Evolutionary conservation across 2,113 vertebrate species (phyloP).

Genomic region (Tyrannus savana): DNA sequence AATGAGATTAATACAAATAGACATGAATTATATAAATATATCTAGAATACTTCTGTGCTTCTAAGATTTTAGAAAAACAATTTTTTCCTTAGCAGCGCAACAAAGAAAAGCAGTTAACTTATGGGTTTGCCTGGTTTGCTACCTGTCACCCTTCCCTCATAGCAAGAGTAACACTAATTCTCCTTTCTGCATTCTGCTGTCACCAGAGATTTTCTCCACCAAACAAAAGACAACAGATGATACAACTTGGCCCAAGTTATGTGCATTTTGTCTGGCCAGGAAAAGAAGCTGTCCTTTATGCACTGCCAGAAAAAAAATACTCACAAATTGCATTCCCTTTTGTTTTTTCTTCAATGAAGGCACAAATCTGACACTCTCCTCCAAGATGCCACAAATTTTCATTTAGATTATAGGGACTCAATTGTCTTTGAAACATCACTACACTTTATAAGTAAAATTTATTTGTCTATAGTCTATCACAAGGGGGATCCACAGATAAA

Average conservation of each 20-base stretch:
- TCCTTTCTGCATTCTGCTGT: not conserved
- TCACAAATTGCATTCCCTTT: not conserved
- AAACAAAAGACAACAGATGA: not conserved
- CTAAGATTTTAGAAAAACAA: not conserved
- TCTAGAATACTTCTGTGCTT: not conserved
- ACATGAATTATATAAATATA: not conserved
- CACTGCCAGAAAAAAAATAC: not conserved
- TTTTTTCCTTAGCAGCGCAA: not conserved
- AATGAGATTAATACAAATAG: not conserved
- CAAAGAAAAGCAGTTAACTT: not conserved
- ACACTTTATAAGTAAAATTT: not conserved
- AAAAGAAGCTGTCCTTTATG: not conserved
- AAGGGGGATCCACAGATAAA: not conserved
- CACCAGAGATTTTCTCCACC: not conserved
- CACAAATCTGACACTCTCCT: not conserved
- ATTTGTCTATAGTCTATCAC: not conserved
- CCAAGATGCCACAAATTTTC: not conserved
- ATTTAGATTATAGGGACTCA: not conserved
- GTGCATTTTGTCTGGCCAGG: not conserved
- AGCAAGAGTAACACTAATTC: not conserved
- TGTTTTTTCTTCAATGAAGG: not conserved
- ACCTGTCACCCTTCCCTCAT: not conserved
- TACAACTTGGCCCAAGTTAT: not conserved
- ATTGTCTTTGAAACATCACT: not conserved
- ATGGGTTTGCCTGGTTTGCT: not conserved